Base-by-base conservation (phyloP, 2,888 invertebrate genomes). In the Coecobrya sp. region DNA sequence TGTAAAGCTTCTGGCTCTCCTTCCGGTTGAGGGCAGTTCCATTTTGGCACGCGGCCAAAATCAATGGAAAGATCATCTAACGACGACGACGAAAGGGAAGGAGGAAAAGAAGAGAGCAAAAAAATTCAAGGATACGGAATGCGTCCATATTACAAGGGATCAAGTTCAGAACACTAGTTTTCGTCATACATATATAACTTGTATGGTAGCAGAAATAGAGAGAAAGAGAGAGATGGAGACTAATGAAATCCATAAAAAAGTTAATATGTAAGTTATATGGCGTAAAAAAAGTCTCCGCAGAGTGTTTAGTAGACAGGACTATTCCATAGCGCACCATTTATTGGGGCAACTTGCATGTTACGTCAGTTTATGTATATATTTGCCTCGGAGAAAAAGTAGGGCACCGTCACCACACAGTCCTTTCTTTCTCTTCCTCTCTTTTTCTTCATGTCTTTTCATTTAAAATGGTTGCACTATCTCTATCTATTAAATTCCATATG, bases 1-100 rank as follows among this genome's bases (percentile, higher is more conserved):
- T 85, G 86, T 25, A 82, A 79, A 89, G 86, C 62, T 73, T 91
- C 92, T 65, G 92, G 93, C 90, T 97, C 97, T 0, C 96, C 96
- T 76, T 98, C 98, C 0, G 98, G 98, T 96, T 98, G 97, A 0
- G 98, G 98, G 95, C 99, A 99, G 96, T 99, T 99, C 99, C 99
- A 99, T 94, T 97, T 97, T 0, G 99, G 98, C 0, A 97, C 97
- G 1, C 99, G 97, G 0, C 98, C 98, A 95, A 99, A 99, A 95
- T 99, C 98, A 92, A 99, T 96, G 95, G 98, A 97, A 94, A 97
- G 97, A 95, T 98, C 97, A 27, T 96, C 97, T 97, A 93, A 88
- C 89, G 59, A 93, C 92, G 73, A 89, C 89, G 65, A 92, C 92
- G 82, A 55, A 85, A 73, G 13, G 81, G 16, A 22, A 25, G 19